Conservation (phyloP, 2,888 invertebrate genomes). For the Drosophila fungiperda region DNA sequence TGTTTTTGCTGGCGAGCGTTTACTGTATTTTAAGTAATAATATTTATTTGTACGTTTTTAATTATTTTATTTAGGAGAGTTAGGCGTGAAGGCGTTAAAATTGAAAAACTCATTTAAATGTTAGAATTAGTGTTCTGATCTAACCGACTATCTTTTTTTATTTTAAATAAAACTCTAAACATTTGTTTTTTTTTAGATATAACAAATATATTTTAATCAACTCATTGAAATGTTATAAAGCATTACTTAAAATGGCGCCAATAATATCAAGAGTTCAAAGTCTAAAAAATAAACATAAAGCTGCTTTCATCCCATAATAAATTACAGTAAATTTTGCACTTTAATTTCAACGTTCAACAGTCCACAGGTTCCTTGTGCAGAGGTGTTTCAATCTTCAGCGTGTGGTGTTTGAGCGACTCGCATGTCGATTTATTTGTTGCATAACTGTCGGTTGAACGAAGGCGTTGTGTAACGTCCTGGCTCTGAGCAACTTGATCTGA, state of each 20-base stretch:
- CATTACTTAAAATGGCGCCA: not conserved
- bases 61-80: not conserved
- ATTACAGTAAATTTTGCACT: not conserved
- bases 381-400: not conserved
- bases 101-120: not conserved
- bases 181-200: not conserved
- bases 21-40: not conserved
- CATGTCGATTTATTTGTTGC: not conserved
- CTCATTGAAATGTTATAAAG: not conserved
- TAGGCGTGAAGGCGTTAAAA: too few relatives aligned
- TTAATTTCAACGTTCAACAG: not conserved
- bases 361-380: not conserved
- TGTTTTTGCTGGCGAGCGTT: not conserved
- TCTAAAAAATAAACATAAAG: not conserved
- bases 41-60: not conserved
- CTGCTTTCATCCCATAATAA: not conserved
- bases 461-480: too few relatives aligned
- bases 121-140: not conserved
- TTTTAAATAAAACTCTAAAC: not conserved
- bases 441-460: not conserved
- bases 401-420: not conserved
- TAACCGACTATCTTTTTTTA: not conserved
- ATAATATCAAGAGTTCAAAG: not conserved
- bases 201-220: not conserved
- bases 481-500: too few relatives aligned